Evolutionary conservation across 2,888 invertebrate species (phyloP).

Genomic region (Drosophila fulvimacula): DNA sequence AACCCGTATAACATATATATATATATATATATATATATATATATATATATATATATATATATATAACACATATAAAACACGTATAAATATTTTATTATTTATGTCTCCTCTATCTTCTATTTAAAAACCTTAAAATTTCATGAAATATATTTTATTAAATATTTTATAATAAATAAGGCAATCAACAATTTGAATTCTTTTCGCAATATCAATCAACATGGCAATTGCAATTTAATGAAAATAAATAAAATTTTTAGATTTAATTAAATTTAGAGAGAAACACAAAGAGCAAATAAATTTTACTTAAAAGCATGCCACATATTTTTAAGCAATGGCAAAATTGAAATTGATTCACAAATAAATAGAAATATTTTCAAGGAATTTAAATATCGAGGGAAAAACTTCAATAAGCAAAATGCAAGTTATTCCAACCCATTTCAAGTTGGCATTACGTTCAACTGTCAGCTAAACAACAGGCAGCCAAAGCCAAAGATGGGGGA

Average conservation of each 20-base stretch:
- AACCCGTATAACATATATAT: no score
- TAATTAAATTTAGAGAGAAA: neutral
- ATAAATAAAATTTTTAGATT: neutral
- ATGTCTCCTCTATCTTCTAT: no score
- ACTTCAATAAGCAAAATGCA: neutral
- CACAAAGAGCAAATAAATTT: neutral
- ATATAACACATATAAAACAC: no score
- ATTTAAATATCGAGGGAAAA: neutral
- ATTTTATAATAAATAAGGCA: no score
- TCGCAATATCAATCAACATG: neutral
- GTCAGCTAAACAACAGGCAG: neutral
- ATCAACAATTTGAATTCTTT: no score
- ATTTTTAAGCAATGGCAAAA: neutral
- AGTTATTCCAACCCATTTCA: neutral
- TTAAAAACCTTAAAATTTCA: no score
- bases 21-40: no score
- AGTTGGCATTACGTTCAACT: neutral
- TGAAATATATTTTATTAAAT: no score
- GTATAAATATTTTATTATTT: no score
- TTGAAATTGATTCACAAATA: neutral
- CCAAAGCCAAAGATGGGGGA: neutral
- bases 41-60: no score
- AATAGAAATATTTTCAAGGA: neutral
- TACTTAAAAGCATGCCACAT: neutral
- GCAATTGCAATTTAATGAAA: neutral